phyloP scores from a whole-genome alignment of 2,888 invertebrate species.

The Boloria euphrosyne region DNA sequence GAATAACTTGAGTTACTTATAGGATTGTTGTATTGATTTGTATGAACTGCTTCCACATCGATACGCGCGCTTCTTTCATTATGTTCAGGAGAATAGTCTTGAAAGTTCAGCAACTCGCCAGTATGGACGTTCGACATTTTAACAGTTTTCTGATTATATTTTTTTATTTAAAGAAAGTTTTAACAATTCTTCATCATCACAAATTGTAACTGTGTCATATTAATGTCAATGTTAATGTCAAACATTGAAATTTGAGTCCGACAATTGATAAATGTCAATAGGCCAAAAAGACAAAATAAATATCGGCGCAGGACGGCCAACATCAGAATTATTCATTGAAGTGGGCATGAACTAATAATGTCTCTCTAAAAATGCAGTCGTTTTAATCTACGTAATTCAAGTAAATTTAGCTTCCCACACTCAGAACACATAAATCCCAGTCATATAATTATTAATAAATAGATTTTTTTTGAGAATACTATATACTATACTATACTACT shows the following conservation, averaged over 20 bases:
- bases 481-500: too few species aligned
- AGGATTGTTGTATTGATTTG: slow-evolving; percentile 71
- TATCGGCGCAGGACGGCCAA: too few species aligned
- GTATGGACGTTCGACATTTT: slow-evolving; percentile 74
- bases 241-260: neutral
- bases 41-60: slow-evolving; percentile 84
- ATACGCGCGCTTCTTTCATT: slow-evolving; percentile 84
- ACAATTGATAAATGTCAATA: too few species aligned
- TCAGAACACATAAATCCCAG: too few species aligned
- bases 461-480: too few species aligned
- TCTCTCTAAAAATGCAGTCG: too few species aligned
- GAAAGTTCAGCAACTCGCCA: slow-evolving; percentile 86
- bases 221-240: slow-evolving; percentile 10
- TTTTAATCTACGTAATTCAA: too few species aligned
- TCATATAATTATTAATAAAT: too few species aligned
- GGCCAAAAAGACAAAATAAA: too few species aligned
- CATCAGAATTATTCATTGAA: too few species aligned
- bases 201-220: slow-evolving; percentile 16
- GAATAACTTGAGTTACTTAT: slow-evolving; percentile 69
- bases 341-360: too few species aligned
- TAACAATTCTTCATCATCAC: slow-evolving; percentile 16
- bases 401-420: too few species aligned
- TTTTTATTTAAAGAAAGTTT: neutral
- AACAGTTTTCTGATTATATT: neutral
- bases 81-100: slow-evolving; percentile 85